Evolutionary conservation across 92 coral and sea anemone genomes (phyloP), one percentile per base, ranked within the genome.

Genomic region (Epizoanthus scotinus): DNA sequence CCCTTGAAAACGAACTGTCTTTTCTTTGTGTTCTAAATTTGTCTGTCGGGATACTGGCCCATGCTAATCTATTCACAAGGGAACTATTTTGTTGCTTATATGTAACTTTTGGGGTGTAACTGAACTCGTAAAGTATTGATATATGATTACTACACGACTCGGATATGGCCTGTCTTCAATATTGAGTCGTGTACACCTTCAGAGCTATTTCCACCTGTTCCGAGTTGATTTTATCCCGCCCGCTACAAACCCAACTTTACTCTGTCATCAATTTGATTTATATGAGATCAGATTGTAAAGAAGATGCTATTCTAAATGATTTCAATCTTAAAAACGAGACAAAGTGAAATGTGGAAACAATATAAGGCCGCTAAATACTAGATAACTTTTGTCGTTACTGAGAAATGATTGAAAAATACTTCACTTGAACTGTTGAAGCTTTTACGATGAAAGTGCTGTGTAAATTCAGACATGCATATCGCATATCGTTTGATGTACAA

Each of bases 221-320:
- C 47, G 18, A 64, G 31, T 29, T 29, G 31, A 27, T 40, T 20
- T 64, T 29, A 27, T 34, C 70, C 47, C 70, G 27, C 70, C 40
- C 7, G 38, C 28, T 8, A 27, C 38, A 20, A 27, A 64, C 8
- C 31, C 18, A 26, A 27, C 47, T 38, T 19, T 40, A 27, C 38
- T 64, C 34, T 64, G 70, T 64, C 70, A 64, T 27, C 70, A 64
- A 34, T 29, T 62, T 27, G 70, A 64, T 64, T 64, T 31, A 64
- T 64, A 20, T 64, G 44, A 29, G 31, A 64, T 64, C 20, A 64
- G 70, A 38, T 64, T 64, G n/a, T 64, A 17, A 26, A 31, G 47
- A 64, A 29, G 20, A 7, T 63, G 9, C 38, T 21, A 29, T 29
- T 64, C 2, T 6, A 64, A 29, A 19, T 20, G 36, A 64, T 29